Evolutionary conservation across 2,888 invertebrate species (phyloP), one percentile per base, ranked within the genome.

Genomic region (Aphidius colemani): DNA sequence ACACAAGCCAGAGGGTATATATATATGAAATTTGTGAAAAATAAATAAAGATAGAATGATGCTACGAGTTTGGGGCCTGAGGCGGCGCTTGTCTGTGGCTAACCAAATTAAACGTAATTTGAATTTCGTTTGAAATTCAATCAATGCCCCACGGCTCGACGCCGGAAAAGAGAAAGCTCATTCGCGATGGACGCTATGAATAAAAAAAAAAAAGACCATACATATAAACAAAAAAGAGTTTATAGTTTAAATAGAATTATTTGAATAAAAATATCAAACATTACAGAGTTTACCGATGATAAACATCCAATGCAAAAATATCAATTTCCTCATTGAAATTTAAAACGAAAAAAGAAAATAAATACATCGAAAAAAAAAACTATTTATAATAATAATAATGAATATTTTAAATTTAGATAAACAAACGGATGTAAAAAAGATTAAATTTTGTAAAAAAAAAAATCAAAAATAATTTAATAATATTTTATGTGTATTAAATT

Each of bases 91-190:
- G 65, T 69, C 69, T 67, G 61, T 69, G 69, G 71, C 69, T 74
- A 78, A 78, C 77, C 77, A 72, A 78, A 79, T 79, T 79, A 78
- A 76, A 73, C 74, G 75, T 77, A 77, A 79, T 79, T 79, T 79
- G 77, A 78, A 79, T 78, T 78, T 78, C 77, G 76, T 77, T 79
- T 78, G 78, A 77, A 78, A 79, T 79, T 78, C 78, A 79, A 79
- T 79, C 79, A 76, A 78, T 72, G 69, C 64, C 65, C 60, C 69
- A 59, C 57, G 64, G 59, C 61, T 53, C 45, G 53, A 61, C 48
- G 46, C 57, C 18, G 11, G n/a, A 64, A 64, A 64, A 64, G 48
- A 64, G 59, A 41, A 39, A 10, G 39, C 51, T 30, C 30, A 30
- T 4, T 30, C 30, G 30, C 30, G 30, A 30, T 30, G 30, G 30